A percentile compares a stretch with the other conserved stretches of the same genome.
Conservation (phyloP, 1,140 invertebrate species). For the Pemphigus obesinymphae region DNA sequence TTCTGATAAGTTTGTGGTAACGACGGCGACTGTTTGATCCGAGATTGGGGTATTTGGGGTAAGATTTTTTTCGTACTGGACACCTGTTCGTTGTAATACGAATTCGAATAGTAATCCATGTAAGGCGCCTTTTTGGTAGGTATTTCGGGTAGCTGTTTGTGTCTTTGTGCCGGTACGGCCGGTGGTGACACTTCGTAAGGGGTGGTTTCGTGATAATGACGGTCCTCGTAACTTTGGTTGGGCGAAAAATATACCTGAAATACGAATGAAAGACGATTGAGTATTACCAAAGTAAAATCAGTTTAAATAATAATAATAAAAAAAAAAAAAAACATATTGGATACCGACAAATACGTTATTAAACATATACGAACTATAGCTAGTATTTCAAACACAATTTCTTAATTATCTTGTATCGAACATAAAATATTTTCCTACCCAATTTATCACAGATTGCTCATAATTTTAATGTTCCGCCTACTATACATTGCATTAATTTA, state of each 20-base stretch:
- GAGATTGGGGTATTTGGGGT: constrained; percentile 46
- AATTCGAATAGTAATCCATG: constrained; percentile 47
- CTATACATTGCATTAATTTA: too few species aligned
- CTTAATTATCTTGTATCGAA: too few species aligned
- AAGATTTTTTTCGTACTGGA: constrained; percentile 49
- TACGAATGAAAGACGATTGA: background rate
- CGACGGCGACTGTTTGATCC: constrained; percentile 51
- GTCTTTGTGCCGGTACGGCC: constrained; percentile 21
- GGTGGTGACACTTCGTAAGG: constrained; percentile 42
- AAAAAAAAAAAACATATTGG: background rate
- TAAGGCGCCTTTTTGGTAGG: constrained; percentile 44
- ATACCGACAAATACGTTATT: background rate
- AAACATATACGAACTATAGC: too few species aligned
- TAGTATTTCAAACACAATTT: too few species aligned
- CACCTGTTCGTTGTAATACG: constrained; percentile 51
- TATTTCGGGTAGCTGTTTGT: constrained; percentile 46
- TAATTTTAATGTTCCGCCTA: too few species aligned
- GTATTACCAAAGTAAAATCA: too few species aligned
- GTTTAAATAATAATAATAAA: background rate
- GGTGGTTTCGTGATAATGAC: constrained; percentile 45
- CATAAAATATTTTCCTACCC: too few species aligned
- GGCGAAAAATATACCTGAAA: constrained; percentile 46
- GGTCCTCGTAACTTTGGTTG: constrained; percentile 47
- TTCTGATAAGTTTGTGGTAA: background rate
- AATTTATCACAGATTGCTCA: too few species aligned